Conservation (phyloP, 2,888 invertebrate species). For the Ecdyonurus torrentis region DNA sequence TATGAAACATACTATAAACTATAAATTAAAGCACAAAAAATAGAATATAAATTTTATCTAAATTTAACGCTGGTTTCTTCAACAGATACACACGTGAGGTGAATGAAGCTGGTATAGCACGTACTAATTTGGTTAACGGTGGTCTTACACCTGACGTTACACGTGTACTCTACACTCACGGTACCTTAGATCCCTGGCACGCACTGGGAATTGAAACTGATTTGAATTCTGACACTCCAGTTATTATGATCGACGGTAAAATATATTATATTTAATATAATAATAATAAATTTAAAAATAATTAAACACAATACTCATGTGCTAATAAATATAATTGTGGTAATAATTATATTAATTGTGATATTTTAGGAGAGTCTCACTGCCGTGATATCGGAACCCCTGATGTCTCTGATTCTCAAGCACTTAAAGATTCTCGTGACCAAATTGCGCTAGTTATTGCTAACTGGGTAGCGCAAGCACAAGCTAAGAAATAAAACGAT, state of each 20-base stretch:
- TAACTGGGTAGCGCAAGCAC: background rate
- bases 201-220: slow-evolving; percentile 52
- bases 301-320: no score
- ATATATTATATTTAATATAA: no score
- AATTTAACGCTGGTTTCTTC: no score
- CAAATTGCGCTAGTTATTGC: background rate
- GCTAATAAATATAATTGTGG: no score
- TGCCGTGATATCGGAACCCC: background rate
- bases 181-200: slow-evolving; percentile 81
- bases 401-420: background rate
- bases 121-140: slow-evolving; percentile 69
- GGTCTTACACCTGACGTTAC: slow-evolving; percentile 48
- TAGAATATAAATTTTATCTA: background rate
- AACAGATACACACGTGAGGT: slow-evolving; percentile 41
- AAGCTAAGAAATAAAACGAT: no score
- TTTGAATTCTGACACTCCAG: slow-evolving; percentile 37
- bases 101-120: slow-evolving; percentile 39
- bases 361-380: slow-evolving; percentile 1
- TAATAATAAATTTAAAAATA: no score
- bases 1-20: slow-evolving; percentile 15
- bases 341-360: no score
- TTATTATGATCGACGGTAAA: slow-evolving; percentile 60
- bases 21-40: slow-evolving; percentile 19
- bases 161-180: slow-evolving; percentile 72
- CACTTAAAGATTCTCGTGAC: background rate